A percentile compares a stretch with the other conserved stretches of the same genome.
phyloP scores from a whole-genome alignment of 2,797 vertebrate genomes.

The Pyrrhura leucotis region DNA sequence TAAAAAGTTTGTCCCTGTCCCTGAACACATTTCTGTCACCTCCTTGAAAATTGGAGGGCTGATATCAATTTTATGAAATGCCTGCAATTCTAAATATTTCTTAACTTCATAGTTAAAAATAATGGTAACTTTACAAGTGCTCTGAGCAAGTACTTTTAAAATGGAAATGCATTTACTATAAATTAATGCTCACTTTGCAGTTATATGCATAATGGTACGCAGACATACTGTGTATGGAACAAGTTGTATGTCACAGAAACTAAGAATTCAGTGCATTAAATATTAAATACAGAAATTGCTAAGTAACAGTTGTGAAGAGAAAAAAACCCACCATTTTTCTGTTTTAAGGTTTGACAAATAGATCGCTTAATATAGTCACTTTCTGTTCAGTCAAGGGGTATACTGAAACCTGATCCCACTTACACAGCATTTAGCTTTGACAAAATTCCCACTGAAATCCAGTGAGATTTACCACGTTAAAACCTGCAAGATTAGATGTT shows the following conservation, averaged over 20 bases:
- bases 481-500: background rate
- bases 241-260: background rate
- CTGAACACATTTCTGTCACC: background rate
- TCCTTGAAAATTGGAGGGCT: background rate
- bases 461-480: background rate
- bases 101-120: background rate
- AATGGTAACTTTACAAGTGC: background rate
- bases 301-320: background rate
- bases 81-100: background rate
- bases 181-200: background rate
- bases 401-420: background rate
- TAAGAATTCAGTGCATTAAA: background rate
- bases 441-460: background rate
- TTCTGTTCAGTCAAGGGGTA: background rate
- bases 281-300: background rate
- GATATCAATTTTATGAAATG: background rate
- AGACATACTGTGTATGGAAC: background rate
- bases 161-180: background rate
- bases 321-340: background rate
- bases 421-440: background rate
- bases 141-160: background rate
- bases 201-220: background rate
- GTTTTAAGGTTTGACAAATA: background rate
- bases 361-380: background rate
- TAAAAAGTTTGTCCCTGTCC: background rate